A percentile compares a stretch with the other conserved stretches of the same genome.
Evolutionary conservation across 2,888 invertebrate species (phyloP).

Genomic region (Chirona hameri): DNA sequence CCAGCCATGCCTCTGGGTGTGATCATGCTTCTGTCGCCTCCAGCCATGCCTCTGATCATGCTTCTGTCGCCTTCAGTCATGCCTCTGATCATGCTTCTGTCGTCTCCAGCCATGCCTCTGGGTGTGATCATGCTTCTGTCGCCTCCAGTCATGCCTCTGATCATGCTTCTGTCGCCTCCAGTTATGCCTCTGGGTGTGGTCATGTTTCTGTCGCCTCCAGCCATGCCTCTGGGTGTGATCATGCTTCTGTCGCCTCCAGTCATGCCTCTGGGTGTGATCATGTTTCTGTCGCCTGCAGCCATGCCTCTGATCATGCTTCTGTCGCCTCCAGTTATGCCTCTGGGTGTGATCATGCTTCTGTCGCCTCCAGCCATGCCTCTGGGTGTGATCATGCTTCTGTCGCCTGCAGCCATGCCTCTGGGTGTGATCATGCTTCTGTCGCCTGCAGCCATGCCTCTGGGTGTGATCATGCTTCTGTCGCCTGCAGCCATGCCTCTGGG

Average conservation of each 20-base stretch:
- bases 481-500: conserved; percentile 71
- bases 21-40: conserved; percentile 38
- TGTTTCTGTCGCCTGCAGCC: too few species aligned
- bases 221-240: background rate
- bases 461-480: background rate
- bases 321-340: too few species aligned
- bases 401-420: conserved; percentile 39
- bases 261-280: too few species aligned
- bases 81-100: background rate
- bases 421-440: background rate
- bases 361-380: too few species aligned
- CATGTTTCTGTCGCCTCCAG: conserved; percentile 42
- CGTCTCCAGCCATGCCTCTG: conserved; percentile 64
- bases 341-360: too few species aligned
- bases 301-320: too few species aligned
- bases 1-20: background rate
- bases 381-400: background rate
- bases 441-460: too few species aligned
- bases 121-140: conserved; percentile 63
- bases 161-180: too few species aligned
- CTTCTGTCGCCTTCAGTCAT: background rate
- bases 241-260: conserved; percentile 42
- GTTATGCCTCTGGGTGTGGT: background rate
- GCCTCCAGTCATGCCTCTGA: too few species aligned
- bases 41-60: conserved; percentile 72